phyloP scores from a whole-genome alignment of 2,888 invertebrate genomes.

The Proisotoma minuta region DNA sequence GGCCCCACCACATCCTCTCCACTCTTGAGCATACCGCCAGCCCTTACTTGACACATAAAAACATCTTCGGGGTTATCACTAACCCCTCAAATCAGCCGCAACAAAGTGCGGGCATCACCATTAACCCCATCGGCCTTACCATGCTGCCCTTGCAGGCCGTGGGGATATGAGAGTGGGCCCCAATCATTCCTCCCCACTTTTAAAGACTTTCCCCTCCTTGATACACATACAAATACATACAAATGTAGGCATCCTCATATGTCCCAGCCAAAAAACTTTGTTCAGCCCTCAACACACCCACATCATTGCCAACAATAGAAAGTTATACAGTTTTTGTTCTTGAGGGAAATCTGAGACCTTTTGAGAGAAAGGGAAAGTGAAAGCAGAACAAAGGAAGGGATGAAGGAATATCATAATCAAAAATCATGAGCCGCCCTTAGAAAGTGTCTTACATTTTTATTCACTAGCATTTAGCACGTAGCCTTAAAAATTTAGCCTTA shows the following conservation, averaged over 20 bases:
- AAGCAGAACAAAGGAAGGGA: not conserved
- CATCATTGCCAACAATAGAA: not conserved
- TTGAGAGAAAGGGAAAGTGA: no score
- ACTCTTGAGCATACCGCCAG: slow-evolving; percentile 52
- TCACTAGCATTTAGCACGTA: no score
- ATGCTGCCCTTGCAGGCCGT: slow-evolving; percentile 48
- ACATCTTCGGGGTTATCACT: slow-evolving; percentile 47
- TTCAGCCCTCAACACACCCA: not conserved
- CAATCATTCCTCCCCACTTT: not conserved
- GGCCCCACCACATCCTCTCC: slow-evolving; percentile 61
- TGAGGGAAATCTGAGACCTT: not conserved
- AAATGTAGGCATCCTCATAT: not conserved
- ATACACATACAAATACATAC: no score
- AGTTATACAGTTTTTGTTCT: not conserved
- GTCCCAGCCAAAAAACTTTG: not conserved
- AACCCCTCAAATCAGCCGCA: slow-evolving; percentile 26
- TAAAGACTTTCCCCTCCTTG: not conserved
- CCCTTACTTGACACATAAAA: slow-evolving; percentile 48
- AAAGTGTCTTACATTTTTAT: no score
- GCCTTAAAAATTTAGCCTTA: no score
- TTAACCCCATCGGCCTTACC: slow-evolving; percentile 47
- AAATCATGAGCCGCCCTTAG: not conserved
- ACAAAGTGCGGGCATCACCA: slow-evolving; percentile 46
- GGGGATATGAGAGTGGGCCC: slow-evolving; percentile 41
- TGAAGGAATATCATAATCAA: not conserved